Conservation (phyloP, 2,797 vertebrate genomes). For the Anguilla anguilla region DNA sequence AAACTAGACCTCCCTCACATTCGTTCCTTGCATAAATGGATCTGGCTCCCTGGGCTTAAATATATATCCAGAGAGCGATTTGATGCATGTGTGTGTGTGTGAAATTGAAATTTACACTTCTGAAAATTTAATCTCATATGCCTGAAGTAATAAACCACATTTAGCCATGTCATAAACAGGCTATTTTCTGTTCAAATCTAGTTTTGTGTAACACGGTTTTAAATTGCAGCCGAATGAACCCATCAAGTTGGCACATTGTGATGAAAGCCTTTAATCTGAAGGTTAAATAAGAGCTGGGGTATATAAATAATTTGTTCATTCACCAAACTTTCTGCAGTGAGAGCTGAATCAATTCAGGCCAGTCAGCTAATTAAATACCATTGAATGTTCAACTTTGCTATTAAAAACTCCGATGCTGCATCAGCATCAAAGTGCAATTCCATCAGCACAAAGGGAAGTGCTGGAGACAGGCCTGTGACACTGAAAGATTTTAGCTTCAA, state of each 20-base stretch:
- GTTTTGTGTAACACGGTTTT: neutral
- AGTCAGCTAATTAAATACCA: constrained; percentile 20
- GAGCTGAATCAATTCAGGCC: constrained; percentile 12
- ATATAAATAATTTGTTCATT: neutral
- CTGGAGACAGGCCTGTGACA: neutral
- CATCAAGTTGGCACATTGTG: neutral
- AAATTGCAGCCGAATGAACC: neutral
- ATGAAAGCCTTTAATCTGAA: constrained; percentile 11
- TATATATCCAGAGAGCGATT: neutral
- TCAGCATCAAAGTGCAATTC: neutral
- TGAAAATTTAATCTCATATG: neutral
- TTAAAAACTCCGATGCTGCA: constrained; percentile 14
- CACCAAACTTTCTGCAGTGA: neutral
- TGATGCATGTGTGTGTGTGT: neutral
- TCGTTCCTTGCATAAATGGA: neutral
- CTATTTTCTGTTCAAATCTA: neutral
- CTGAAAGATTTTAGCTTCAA: neutral
- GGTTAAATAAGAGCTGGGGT: neutral
- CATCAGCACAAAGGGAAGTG: neutral
- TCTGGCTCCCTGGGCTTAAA: neutral
- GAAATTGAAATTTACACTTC: neutral
- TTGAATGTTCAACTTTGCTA: neutral
- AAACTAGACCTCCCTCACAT: neutral
- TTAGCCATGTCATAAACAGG: neutral
- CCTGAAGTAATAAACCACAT: neutral